Base-by-base conservation (phyloP, 30 jellyfish, hydroid and myxozoan genomes). In the Cassiopea xamachana region DNA sequence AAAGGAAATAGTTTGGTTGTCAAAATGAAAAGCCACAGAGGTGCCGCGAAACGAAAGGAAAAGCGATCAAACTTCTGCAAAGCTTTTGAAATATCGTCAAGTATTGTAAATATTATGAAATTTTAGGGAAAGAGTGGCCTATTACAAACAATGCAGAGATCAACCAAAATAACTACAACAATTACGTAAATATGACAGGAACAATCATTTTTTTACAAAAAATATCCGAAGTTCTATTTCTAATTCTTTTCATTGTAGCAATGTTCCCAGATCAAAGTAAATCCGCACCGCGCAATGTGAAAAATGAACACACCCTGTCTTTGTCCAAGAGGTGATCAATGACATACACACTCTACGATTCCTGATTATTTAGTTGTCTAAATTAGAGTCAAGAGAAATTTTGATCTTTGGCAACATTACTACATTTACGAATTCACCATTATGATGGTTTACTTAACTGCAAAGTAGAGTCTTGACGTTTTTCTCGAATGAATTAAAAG, bases 1-100 rank as follows among this genome's bases (percentile, higher is more conserved):
- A 78, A 78, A 78, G 87, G 87, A 78, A 78, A 49, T 62, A 78
- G 51, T 44, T 78, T n/a, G 46, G 87, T 55, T 49, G 48, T 60
- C 50, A n/a, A 51, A 49, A 16, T 15, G 13, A 16, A 78, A 78
- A 78, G 55, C 87, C 87, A 60, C 87, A 78, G 50, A 19, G 19
- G 59, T 45, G 16, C 87, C 87, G 74, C 87, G 73, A 51, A 48
- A 48, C 60, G 19, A 60, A 19, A 69, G 9, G 73, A 78, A 19
- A 17, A 78, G 75, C 3, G 73, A 59, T 47, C 87, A 27, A 10
- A 1, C n/a, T 60, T 78, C 73, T 48, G 50, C n/a, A 19, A 10
- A 51, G 51, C 16, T 75, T 49, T 14, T 1, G 75, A 60, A 48
- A 60, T 78, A 59, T 48, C 50, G 70, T 78, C 48, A 43, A 45